These are phyloP conservation scores for Callyntrura guangdongensis DNA, from an alignment of 2,888 invertebrate species.

Conservation along the genomic window DNA sequence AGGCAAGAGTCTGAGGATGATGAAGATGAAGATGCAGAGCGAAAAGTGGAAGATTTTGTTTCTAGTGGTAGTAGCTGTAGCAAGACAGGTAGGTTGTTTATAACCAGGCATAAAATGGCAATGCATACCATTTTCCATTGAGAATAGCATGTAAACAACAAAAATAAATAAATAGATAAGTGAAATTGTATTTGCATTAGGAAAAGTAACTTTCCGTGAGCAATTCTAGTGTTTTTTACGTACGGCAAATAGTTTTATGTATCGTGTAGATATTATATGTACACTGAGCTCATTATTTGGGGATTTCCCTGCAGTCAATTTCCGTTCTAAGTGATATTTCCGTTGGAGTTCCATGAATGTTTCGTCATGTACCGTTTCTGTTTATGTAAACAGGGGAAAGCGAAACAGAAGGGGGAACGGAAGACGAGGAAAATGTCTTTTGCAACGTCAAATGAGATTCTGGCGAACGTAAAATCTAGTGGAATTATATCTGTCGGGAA, in stretches of 20 bases:
- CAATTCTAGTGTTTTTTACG: too few species aligned
- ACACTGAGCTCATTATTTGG: background rate
- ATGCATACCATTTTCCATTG: background rate
- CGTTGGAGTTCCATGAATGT: background rate
- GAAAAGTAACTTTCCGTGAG: too few species aligned
- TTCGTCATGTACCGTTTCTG: background rate
- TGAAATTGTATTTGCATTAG: background rate
- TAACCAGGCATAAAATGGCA: conserved; percentile 9
- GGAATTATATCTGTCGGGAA: conserved; percentile 21
- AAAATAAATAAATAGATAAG: background rate
- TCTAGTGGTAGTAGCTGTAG: conserved; percentile 28
- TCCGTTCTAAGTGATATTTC: background rate
- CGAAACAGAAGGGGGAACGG: conserved; percentile 39
- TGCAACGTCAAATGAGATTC: conserved; percentile 47
- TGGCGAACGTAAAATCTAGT: conserved; percentile 34
- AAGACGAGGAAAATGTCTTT: conserved; percentile 48
- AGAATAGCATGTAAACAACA: background rate
- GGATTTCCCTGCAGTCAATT: background rate
- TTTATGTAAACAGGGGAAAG: conserved; percentile 43
- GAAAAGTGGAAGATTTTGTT: conserved; percentile 16
- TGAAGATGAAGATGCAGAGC: background rate
- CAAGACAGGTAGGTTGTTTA: conserved; percentile 2
- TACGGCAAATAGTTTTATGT: too few species aligned
- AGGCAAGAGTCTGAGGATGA: conserved; percentile 10
- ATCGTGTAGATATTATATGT: background rate